These are phyloP conservation scores for Xylota segnis DNA, from an alignment of 2,888 invertebrate genomes.

Conservation along the genomic window DNA sequence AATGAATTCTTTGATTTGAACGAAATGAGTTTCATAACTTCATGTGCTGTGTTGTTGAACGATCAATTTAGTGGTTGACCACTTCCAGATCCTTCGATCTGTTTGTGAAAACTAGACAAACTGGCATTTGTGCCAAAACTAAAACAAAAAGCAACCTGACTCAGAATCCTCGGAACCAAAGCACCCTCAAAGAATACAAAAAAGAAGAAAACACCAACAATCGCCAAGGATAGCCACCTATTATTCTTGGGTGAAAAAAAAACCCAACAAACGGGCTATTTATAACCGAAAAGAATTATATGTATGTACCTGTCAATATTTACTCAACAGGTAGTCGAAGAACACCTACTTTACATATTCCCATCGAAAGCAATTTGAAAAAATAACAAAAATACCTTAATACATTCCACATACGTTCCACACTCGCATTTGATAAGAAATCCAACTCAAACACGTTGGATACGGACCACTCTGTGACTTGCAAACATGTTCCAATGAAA, in stretches of 20 bases:
- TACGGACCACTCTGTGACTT: not conserved
- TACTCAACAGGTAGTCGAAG: conserved; percentile 58
- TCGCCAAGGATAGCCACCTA: conserved; percentile 41
- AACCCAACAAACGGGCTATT: conserved; percentile 47
- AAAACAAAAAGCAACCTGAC: conserved; percentile 7
- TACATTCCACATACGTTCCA: conserved; percentile 45
- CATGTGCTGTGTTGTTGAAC: conserved; percentile 42
- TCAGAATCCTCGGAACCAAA: conserved; percentile 19
- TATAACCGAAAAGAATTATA: conserved; percentile 1
- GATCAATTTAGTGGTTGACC: not conserved
- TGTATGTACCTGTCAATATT: conserved; percentile 44
- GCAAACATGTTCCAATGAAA: conserved; percentile 72
- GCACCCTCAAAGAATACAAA: conserved; percentile 33
- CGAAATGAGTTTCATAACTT: conserved; percentile 20
- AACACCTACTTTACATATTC: conserved; percentile 3
- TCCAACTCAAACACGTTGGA: conserved; percentile 57
- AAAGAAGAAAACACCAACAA: conserved; percentile 1
- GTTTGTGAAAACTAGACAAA: conserved; percentile 46
- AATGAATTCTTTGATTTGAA: conserved; percentile 25
- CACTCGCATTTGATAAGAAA: conserved; percentile 38
- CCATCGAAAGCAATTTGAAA: not conserved
- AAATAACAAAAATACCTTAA: conserved; percentile 1
- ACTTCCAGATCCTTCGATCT: conserved; percentile 9
- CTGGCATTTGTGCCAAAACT: conserved; percentile 29
- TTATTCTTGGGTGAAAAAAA: conserved; percentile 58